These are phyloP conservation scores for Hermatobates lingyangjiaoensis DNA, from an alignment of 1,140 invertebrate genomes.

Conservation along the genomic window DNA sequence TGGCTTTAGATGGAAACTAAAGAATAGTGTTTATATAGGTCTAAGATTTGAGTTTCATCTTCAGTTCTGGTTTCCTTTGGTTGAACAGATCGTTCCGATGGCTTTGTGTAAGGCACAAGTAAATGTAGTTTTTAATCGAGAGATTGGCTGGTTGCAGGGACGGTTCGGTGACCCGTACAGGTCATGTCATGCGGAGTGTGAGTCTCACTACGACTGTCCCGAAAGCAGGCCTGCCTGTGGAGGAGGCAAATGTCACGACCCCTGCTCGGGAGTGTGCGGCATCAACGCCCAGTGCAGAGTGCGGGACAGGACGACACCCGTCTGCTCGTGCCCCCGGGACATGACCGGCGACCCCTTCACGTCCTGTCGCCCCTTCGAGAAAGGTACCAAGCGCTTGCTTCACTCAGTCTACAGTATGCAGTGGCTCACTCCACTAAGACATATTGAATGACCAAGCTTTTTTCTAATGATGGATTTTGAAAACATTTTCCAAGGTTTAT, in stretches of 20 bases:
- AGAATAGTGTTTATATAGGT: too few relatives aligned
- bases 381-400: too few relatives aligned
- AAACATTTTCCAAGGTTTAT: too few relatives aligned
- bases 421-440: too few relatives aligned
- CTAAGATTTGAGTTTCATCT: too few relatives aligned
- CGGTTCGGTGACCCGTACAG: slow-evolving; percentile 53
- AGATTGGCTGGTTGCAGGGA: slow-evolving; percentile 34
- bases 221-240: slow-evolving; percentile 53
- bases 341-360: slow-evolving; percentile 74
- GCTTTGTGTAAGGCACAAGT: too few relatives aligned
- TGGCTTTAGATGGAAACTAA: too few relatives aligned
- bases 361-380: slow-evolving; percentile 56
- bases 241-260: slow-evolving; percentile 59
- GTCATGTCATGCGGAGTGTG: slow-evolving; percentile 55
- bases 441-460: too few relatives aligned
- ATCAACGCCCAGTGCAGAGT: slow-evolving; percentile 61
- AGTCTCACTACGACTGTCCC: slow-evolving; percentile 51
- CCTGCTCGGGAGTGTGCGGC: slow-evolving; percentile 61
- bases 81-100: too few relatives aligned
- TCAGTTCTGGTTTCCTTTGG: too few relatives aligned
- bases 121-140: slow-evolving; percentile 1
- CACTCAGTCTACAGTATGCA: too few relatives aligned
- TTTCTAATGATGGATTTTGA: too few relatives aligned
- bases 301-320: slow-evolving; percentile 45
- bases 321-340: slow-evolving; percentile 67